Percentiles rank a stretch among this genome's conserved stretches.
These are phyloP conservation scores for Turdus rufiventris DNA, from an alignment of 2,113 vertebrate species.

Conservation along the genomic window DNA sequence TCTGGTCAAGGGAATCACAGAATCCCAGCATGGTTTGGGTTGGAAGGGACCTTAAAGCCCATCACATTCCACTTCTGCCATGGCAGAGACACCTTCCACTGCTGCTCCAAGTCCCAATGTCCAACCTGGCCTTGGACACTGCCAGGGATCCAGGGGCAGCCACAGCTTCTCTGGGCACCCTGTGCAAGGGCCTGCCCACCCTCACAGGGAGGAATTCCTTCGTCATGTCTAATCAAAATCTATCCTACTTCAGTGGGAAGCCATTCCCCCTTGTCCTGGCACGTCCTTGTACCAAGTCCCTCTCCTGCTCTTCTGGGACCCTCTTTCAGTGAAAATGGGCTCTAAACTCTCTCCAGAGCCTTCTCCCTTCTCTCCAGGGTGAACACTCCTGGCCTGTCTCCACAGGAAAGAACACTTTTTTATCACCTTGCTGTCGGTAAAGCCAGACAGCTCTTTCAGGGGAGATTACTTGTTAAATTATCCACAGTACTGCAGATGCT, in stretches of 20 bases:
- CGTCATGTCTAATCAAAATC: background rate
- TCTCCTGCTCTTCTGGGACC: background rate
- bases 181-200: background rate
- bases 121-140: background rate
- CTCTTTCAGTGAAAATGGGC: background rate
- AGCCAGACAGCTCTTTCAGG: background rate
- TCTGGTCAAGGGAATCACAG: background rate
- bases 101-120: background rate
- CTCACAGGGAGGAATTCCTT: background rate
- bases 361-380: background rate
- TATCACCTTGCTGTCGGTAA: background rate
- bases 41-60: background rate
- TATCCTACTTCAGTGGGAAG: background rate
- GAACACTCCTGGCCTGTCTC: too few species aligned
- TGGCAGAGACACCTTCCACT: background rate
- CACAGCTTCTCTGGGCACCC: background rate
- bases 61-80: background rate
- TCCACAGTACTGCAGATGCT: slow-evolving; percentile 13
- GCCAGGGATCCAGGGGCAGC: background rate
- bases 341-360: background rate
- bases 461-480: background rate
- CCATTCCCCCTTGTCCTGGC: background rate
- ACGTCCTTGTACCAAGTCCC: background rate
- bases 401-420: background rate
- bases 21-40: background rate